Conservation (phyloP, 2,113 vertebrate species). For the Nesospiza acunhae region DNA sequence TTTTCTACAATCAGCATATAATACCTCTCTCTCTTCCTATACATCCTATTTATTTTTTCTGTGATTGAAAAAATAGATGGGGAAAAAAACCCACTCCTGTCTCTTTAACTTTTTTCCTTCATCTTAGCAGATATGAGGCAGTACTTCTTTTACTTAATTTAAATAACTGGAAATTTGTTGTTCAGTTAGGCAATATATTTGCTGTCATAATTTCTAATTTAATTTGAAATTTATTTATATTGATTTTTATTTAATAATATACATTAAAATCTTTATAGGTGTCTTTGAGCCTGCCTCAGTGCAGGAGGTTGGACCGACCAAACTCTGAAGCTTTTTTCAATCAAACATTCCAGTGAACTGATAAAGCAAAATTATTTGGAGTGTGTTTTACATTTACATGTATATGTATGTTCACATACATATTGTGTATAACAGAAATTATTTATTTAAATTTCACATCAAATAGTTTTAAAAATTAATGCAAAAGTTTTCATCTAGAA, state of each 20-base stretch:
- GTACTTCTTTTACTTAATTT: not conserved
- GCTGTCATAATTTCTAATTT: constrained; percentile 1
- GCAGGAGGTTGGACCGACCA: not conserved
- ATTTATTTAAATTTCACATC: not conserved
- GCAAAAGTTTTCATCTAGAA: not conserved
- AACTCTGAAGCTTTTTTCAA: not conserved
- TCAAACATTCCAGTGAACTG: not conserved
- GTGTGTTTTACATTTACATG: not conserved
- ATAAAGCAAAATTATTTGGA: not conserved
- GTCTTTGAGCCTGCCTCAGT: not conserved
- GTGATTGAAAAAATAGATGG: not conserved
- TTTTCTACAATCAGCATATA: not conserved
- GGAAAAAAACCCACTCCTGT: not conserved
- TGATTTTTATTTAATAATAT: not conserved
- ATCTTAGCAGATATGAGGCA: not conserved
- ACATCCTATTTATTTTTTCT: not conserved
- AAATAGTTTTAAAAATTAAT: not conserved
- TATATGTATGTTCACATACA: not conserved
- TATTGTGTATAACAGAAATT: not conserved
- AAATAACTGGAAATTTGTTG: not conserved
- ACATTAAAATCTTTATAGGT: not conserved
- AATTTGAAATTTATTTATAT: not conserved
- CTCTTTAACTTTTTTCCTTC: not conserved
- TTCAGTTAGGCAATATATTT: not conserved
- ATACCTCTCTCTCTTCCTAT: not conserved